Base-by-base conservation (phyloP, 2,888 invertebrate species). In the Hydrotaea cyrtoneurina region DNA sequence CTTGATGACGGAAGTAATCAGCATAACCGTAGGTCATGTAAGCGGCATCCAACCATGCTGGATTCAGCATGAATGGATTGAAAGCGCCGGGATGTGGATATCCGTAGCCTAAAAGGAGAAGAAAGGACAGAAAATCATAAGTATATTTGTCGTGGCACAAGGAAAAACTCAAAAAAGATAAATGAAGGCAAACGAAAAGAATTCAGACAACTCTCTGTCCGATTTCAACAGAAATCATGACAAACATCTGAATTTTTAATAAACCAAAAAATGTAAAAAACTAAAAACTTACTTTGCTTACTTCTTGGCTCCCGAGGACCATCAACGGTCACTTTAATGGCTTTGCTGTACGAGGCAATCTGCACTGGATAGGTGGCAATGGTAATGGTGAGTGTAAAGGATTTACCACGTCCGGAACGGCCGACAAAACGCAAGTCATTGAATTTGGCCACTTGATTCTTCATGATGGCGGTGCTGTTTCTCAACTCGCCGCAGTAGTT, bases 281-380 rank as follows among this genome's bases (percentile, higher is more conserved):
- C 89, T 89, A 91, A 90, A 91, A 91, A 96, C 98, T 97, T 95
- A 98, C 98, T 97, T 94, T 97, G 97, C 93, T 98, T 98, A 88
- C 98, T 98, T 93, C 99, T 94, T 17, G 99, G 99, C 93, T 99
- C 99, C 89, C 99, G 94, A 0, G 99, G 99, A 89, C 99, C 99
- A 91, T 99, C 99, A 43, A 99, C 99, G 23, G 99, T 99, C 79
- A 99, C 99, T 94, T 99, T 99, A 92, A 99, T 99, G 76, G 99
- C 99, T 92, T 99, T 99, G 89, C 94, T 95, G 92, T 99, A 99
- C 4, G 97, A 96, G 72, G 98, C 97, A 36, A 98, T 95, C 93
- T 99, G 98, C 86, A 94, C 90, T 11, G 95, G 95, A 87, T 95
- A 94, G 3, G 96, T 91, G 53, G 90, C 91, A 90, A 99, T 97